Conservation (phyloP, 92 coral and sea anemone genomes). For the Epizoanthus ramosus region DNA sequence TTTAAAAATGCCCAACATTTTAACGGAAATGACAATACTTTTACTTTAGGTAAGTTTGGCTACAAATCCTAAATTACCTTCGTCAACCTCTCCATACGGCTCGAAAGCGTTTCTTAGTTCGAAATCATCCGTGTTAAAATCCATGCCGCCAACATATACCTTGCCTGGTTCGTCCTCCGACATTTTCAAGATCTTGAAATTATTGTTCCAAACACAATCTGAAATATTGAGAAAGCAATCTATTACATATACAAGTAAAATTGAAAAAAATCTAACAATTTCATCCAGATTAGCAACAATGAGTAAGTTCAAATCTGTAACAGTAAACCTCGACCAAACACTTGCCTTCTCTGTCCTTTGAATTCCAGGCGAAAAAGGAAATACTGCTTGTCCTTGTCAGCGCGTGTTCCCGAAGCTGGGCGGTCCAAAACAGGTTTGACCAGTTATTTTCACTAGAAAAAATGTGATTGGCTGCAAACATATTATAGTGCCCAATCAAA, state of each 20-base stretch:
- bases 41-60: not conserved
- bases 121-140: not conserved
- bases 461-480: conserved; percentile 4
- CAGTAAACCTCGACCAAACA: no score
- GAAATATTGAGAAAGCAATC: not conserved
- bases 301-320: not conserved
- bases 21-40: not conserved
- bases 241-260: not conserved
- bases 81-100: not conserved
- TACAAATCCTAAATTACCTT: not conserved
- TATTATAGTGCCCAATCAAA: not conserved
- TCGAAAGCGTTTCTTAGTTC: not conserved
- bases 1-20: no score
- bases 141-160: conserved; percentile 21
- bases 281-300: not conserved
- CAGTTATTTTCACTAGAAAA: not conserved
- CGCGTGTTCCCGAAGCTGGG: not conserved
- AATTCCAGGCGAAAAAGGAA: not conserved
- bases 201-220: not conserved
- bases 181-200: not conserved
- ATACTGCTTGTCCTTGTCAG: no score
- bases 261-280: not conserved
- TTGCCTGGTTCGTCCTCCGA: conserved; percentile 27
- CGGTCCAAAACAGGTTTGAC: conserved; percentile 28
- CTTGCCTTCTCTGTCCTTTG: not conserved